Evolutionary conservation across 2,113 vertebrate genomes (phyloP).

Genomic region (Psilopsiagon aurifrons): DNA sequence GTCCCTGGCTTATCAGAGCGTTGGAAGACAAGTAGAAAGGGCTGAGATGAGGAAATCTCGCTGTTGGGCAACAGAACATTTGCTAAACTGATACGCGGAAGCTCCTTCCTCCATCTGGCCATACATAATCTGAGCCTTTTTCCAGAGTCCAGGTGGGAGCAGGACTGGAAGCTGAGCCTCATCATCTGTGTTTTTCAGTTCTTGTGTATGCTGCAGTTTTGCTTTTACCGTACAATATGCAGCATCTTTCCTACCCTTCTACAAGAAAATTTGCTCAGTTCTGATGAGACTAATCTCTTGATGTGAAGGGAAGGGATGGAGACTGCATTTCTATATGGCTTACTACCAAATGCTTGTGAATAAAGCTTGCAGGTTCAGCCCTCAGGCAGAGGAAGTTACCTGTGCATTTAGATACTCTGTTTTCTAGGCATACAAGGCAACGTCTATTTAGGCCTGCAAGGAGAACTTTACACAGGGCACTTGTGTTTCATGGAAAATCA

Average conservation of each 20-base stretch:
- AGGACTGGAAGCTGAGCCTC: neutral
- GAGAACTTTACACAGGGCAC: accelerated
- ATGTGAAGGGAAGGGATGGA: neutral
- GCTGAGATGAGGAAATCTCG: neutral
- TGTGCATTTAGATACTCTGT: neutral
- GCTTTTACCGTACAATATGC: accelerated
- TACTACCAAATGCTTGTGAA: neutral
- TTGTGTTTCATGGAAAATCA: neutral
- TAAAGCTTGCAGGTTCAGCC: neutral
- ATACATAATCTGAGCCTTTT: neutral
- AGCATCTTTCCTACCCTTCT: neutral
- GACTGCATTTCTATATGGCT: neutral
- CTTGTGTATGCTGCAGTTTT: neutral
- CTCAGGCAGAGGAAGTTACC: neutral
- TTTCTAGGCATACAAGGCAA: neutral
- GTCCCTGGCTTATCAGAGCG: neutral
- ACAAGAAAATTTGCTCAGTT: too few species aligned
- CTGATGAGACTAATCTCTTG: neutral
- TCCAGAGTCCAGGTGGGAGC: neutral
- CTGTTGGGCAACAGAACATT: neutral
- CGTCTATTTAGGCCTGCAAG: accelerated
- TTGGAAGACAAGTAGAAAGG: neutral
- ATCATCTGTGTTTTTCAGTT: neutral
- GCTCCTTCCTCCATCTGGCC: neutral
- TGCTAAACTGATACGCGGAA: neutral